Evolutionary conservation across 2,797 vertebrate genomes (phyloP), one percentile per base, ranked within the genome.

Genomic region (Masticophis lateralis): DNA sequence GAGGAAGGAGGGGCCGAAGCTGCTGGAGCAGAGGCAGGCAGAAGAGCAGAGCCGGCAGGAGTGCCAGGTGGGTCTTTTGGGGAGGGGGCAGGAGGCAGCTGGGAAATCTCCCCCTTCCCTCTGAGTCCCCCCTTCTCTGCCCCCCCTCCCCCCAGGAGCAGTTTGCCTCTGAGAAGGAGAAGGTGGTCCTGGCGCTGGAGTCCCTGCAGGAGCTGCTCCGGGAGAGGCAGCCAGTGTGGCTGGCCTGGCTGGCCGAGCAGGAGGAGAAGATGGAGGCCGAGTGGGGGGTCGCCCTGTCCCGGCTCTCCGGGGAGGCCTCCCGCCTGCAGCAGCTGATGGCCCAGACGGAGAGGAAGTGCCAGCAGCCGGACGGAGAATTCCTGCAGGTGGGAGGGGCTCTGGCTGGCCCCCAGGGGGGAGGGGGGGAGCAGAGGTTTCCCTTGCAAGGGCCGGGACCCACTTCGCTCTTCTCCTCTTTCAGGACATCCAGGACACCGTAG

Each of bases 251-350:
- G 83, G 83, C 10, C 0, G 25, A 86, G 47, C 43, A 86, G 51
- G 51, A 47, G 13, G 13, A 28, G 47, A 28, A 53, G 83, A 6
- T 86, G 28, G 86, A 28, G 27, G 86, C 25, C 2, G 27, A n/a
- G 13, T 8, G 47, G 25, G 27, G 2, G 1, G 25, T 27, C 12
- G 0, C 25, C 22, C 11, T 87, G 13, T 5, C 47, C 5, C 2
- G 55, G 47, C 28, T 55, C 12, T n/a, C 25, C 1, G 6, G 27
- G 13, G 51, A 87, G 7, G 51, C 47, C 14, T 32, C 16, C n/a
- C 8, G 14, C 86, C 51, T n/a, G 53, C 87, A n/a, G 53, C 18
- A 37, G 69, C n/a, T 22, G 28, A 5, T 9, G 1, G 87, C 6
- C 14, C n/a, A 43, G 55, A 22, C 8, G 2, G 53, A 88, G n/a